These are phyloP conservation scores for Sinocyclocheilus maitianheensis DNA, from an alignment of 2,113 vertebrate species.

Conservation along the genomic window DNA sequence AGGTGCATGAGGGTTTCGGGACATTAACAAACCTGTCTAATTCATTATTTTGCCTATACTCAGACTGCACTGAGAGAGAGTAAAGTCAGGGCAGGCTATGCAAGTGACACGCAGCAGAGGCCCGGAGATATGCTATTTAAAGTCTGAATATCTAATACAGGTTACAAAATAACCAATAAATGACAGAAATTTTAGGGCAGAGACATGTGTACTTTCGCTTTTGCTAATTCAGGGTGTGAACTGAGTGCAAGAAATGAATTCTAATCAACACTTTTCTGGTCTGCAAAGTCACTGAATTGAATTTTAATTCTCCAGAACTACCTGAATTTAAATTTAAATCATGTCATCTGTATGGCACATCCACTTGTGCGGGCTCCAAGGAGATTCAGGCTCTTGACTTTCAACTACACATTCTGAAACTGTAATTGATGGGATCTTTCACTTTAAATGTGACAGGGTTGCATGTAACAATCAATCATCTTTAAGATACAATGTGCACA, in stretches of 20 bases:
- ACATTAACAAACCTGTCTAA: constrained; percentile 34
- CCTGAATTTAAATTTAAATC: constrained; percentile 21
- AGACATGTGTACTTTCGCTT: neutral
- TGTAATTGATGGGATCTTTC: constrained; percentile 51
- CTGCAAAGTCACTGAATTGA: neutral
- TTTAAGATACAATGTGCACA: constrained; percentile 5
- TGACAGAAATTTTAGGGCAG: neutral
- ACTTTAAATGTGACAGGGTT: constrained; percentile 44
- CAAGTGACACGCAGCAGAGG: neutral
- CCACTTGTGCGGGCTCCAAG: constrained; percentile 12
- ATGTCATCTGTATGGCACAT: neutral
- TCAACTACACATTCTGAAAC: constrained; percentile 42
- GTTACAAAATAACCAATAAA: neutral
- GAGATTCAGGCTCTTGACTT: constrained; percentile 35
- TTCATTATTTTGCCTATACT: constrained; percentile 46
- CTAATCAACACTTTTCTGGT: neutral
- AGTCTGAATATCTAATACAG: constrained; percentile 1
- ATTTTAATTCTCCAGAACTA: constrained; percentile 3
- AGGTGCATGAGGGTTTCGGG: constrained; percentile 28
- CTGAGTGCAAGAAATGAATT: neutral
- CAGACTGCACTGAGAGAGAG: constrained; percentile 20
- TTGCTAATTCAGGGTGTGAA: neutral
- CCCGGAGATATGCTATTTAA: constrained; percentile 34
- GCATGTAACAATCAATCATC: constrained; percentile 55
- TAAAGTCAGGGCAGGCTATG: neutral